Evolutionary conservation across 2,113 vertebrate genomes (phyloP), one percentile per base, ranked within the genome.

Genomic region (Chunga burmeisteri): DNA sequence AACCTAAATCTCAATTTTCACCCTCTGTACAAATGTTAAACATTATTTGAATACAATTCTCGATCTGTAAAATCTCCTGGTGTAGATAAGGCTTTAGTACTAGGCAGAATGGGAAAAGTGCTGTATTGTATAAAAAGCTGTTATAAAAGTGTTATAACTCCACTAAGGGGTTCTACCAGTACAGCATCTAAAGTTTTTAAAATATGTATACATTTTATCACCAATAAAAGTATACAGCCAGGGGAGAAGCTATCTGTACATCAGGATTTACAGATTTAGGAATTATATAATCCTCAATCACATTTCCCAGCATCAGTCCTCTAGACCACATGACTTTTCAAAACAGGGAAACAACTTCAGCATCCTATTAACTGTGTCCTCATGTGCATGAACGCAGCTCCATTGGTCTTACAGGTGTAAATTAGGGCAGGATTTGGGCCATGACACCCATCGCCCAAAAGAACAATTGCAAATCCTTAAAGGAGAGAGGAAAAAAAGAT

Each of bases 401-500:
- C 50, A n/a, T 10, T 30, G 9, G n/a, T 50, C 61, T 92, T 59
- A 86, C 15, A 63, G 79, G 36, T 56, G 13, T 50, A 86, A 92
- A 56, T 49, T 36, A 91, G n/a, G 62, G 27, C 66, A 93, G 63
- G 38, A 81, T 88, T 92, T 93, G 23, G 34, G 29, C 59, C 42
- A 16, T 19, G 2, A 53, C 25, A 40, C 36, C 62, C 50, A 58
- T 3, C 77, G 25, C 22, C 44, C 38, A 63, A 59, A 93, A 74
- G 21, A 65, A 44, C 0, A 3, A 91, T 7, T 59, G 23, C 29
- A 86, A 81, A 81, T 50, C 8, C 49, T 68, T 55, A 62, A 56
- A 61, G 16, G 29, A 42, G 9, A 1, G 2, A 20, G 11, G 0
- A 1, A 3, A 5, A 20, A 20, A 36, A 38, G 13, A 63, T 16